Base-by-base conservation (phyloP, 2,113 vertebrate species). In the Labeo rohita region DNA sequence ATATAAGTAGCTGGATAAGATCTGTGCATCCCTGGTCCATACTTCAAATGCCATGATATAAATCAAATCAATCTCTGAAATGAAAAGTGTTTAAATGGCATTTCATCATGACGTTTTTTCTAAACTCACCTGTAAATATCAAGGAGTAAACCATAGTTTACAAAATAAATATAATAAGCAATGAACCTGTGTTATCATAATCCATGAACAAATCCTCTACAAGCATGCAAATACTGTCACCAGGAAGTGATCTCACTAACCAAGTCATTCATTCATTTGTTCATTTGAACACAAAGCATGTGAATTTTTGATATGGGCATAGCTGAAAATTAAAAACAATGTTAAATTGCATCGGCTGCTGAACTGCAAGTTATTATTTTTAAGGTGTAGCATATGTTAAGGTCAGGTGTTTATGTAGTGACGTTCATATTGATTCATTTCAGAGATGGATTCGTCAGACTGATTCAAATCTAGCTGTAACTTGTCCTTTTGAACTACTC, bases 61-160 rank as follows among this genome's bases (percentile, higher is more conserved):
- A 68, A 82, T 82, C 63, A 36, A n/a, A 52, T 70, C 79, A 36
- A 39, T 82, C 63, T 0, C 13, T 70, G 80, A 82, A 82, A 82
- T 39, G 15, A 52, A 80, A 80, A 28, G 63, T 50, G 61, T 70
- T 16, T 9, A 36, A 68, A 36, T 82, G 23, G 34, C 47, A 82
- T 82, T 70, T 82, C 23, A 39, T 52, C 9, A 4, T 18, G 43
- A 7, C n/a, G 21, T 50, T 34, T 68, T 66, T 80, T 45, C 11
- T 15, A 9, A 21, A 52, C 23, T 52, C n/a, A 18, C 50, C 74
- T 54, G 49, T 82, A 68, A 82, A 82, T 82, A 70, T 82, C 47
- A 68, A 15, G 63, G 8, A 65, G 52, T 10, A 36, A 68, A 49
- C 16, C 28, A 52, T 36, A 82, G 13, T 39, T 65, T 34, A 34